These are phyloP conservation scores for Poeciliopsis presidionis DNA, from an alignment of 2,797 vertebrate species.

Conservation along the genomic window DNA sequence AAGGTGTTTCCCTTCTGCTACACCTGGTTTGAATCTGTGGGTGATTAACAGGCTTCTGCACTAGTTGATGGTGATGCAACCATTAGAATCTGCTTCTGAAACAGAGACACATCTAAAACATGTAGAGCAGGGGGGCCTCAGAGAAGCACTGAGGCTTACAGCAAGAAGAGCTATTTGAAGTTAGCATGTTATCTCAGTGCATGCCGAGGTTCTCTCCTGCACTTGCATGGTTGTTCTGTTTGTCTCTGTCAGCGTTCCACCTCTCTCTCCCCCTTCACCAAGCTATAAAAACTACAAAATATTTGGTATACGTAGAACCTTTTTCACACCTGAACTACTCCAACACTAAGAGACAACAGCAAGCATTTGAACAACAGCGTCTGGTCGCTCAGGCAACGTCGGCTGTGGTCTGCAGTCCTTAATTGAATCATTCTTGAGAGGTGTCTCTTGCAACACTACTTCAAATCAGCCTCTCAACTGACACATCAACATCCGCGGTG, in stretches of 20 bases:
- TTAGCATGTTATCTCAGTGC: neutral
- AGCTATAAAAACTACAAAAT: neutral
- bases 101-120: too few relatives aligned
- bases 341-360: neutral
- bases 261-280: neutral
- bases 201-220: neutral
- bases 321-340: neutral
- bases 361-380: too few relatives aligned
- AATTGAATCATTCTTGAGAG: neutral
- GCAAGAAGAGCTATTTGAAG: neutral
- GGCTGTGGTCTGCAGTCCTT: neutral
- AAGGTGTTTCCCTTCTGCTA: too few relatives aligned
- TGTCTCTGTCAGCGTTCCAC: neutral
- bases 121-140: too few relatives aligned
- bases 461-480: neutral
- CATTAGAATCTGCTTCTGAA: too few relatives aligned
- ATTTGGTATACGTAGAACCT: neutral
- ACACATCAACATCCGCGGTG: neutral
- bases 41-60: too few relatives aligned
- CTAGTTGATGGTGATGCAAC: too few relatives aligned
- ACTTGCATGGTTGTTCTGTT: neutral
- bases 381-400: neutral
- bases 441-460: constrained; percentile 5
- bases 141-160: neutral
- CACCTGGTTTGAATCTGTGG: too few relatives aligned